phyloP scores from a whole-genome alignment of 2,797 vertebrate genomes.

The Neostethus bicornis region DNA sequence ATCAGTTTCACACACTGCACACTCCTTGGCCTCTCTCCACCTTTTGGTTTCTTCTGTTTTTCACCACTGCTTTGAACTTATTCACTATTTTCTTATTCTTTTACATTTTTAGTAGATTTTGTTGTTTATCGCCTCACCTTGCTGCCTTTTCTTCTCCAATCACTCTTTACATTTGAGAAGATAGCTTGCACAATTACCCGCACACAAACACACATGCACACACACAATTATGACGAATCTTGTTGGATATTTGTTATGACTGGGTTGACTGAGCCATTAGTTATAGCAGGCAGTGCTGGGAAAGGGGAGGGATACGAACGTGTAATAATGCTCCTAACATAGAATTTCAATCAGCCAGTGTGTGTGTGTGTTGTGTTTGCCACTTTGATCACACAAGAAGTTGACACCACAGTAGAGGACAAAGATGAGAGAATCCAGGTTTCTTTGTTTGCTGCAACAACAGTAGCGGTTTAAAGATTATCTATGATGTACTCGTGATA shows the following conservation, averaged over 20 bases:
- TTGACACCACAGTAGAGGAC: constrained; percentile 64
- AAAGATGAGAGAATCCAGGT: constrained; percentile 46
- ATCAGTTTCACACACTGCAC: background rate
- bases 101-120: constrained; percentile 1
- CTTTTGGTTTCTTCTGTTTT: constrained; percentile 26
- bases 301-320: constrained; percentile 76
- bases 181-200: constrained; percentile 42
- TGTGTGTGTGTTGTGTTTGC: constrained; percentile 24
- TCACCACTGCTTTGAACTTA: constrained; percentile 9
- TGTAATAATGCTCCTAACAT: constrained; percentile 76
- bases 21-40: background rate
- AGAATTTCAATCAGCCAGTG: constrained; percentile 82
- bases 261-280: constrained; percentile 81
- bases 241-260: constrained; percentile 82
- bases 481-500: constrained; percentile 7
- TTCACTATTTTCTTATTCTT: constrained; percentile 20
- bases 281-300: constrained; percentile 77
- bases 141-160: constrained; percentile 46
- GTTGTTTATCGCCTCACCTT: constrained; percentile 47
- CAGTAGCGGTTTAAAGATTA: constrained; percentile 6
- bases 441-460: constrained; percentile 37
- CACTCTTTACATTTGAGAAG: constrained; percentile 48
- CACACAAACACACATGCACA: constrained; percentile 27
- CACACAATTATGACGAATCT: constrained; percentile 81
- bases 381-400: constrained; percentile 48